These are phyloP conservation scores for Callaeas wilsoni DNA, from an alignment of 2,113 vertebrate species.

Conservation along the genomic window DNA sequence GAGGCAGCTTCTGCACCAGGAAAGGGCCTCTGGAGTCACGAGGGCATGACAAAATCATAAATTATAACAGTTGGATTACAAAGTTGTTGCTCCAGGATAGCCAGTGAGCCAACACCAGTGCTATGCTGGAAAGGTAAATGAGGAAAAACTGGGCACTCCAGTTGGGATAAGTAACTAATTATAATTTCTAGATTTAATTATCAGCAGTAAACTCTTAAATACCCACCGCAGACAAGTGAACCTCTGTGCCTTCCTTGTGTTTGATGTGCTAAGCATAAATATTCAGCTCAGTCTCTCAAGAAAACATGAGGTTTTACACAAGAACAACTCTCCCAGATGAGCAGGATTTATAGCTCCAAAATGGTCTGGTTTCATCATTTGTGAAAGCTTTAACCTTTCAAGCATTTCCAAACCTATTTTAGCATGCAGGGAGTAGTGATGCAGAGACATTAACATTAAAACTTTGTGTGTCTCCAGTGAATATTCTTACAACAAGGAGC, in stretches of 20 bases:
- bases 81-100: neutral
- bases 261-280: slow-evolving; percentile 52
- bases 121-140: neutral
- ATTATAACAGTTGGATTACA: neutral
- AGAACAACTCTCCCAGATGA: slow-evolving; percentile 56
- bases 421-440: slow-evolving; percentile 39
- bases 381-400: slow-evolving; percentile 64
- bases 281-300: slow-evolving; percentile 52
- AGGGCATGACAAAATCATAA: neutral
- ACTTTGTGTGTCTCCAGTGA: slow-evolving; percentile 49
- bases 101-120: neutral
- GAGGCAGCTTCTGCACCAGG: neutral
- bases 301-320: slow-evolving; percentile 61
- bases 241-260: slow-evolving; percentile 3
- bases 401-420: slow-evolving; percentile 55
- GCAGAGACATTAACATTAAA: slow-evolving; percentile 57
- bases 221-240: neutral
- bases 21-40: neutral
- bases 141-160: neutral
- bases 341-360: slow-evolving; percentile 55
- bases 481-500: slow-evolving; percentile 20
- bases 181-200: slow-evolving; percentile 3
- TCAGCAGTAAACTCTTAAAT: slow-evolving; percentile 11
- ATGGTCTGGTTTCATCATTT: slow-evolving; percentile 53
- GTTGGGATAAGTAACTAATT: neutral